Evolutionary conservation across 2,113 vertebrate species (phyloP).

Genomic region (Phocoena phocoena): DNA sequence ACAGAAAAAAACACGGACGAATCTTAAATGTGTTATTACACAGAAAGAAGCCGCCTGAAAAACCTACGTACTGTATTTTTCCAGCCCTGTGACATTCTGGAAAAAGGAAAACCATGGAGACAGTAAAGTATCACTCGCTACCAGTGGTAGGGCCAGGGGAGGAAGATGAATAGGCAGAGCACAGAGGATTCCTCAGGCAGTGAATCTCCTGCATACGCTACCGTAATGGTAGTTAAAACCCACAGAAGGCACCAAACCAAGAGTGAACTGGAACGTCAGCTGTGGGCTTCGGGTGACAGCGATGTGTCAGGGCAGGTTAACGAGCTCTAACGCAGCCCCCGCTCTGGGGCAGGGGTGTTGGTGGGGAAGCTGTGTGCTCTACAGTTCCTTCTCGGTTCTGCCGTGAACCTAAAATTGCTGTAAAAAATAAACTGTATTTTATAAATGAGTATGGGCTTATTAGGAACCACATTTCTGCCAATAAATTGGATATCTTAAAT

Average conservation of each 20-base stretch:
- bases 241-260: no score
- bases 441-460: background rate
- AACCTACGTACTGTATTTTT: no score
- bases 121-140: background rate
- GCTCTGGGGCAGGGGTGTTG: fast-evolving
- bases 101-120: background rate
- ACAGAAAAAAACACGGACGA: background rate
- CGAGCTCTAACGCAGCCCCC: fast-evolving
- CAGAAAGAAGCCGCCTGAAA: background rate
- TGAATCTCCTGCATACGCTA: fast-evolving
- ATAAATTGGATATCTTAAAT: background rate
- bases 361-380: background rate
- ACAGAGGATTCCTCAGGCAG: background rate
- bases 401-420: background rate
- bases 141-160: fast-evolving
- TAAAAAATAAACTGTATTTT: background rate
- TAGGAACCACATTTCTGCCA: no score
- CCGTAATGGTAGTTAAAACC: background rate
- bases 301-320: background rate
- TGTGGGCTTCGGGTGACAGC: fast-evolving
- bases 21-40: no score
- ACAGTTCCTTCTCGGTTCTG: fast-evolving
- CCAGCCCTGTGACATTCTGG: background rate
- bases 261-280: fast-evolving
- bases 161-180: background rate